Conservation (phyloP, 2,797 vertebrate species). For the Phalanger gymnotis region DNA sequence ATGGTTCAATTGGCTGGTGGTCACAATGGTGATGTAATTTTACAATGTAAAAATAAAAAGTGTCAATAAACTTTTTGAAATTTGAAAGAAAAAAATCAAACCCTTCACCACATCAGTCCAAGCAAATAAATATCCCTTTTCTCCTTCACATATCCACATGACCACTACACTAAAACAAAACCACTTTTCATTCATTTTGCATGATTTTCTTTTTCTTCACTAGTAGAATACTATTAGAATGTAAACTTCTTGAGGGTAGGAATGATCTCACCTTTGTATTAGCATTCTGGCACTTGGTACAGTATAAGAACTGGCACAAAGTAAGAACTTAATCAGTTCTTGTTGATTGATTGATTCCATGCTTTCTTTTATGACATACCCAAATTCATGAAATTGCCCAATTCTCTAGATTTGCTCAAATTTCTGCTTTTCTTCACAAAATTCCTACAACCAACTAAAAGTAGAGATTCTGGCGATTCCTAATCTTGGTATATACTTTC, state of each 20-base stretch:
- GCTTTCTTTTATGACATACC: too few relatives aligned
- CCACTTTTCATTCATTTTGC: rapidly evolving
- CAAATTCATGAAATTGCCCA: background rate
- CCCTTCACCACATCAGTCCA: background rate
- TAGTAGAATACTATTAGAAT: background rate
- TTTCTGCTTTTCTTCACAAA: background rate
- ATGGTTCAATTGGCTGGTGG: background rate
- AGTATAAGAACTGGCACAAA: background rate
- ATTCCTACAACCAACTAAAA: background rate
- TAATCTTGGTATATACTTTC: background rate
- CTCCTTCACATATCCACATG: rapidly evolving
- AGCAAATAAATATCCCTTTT: background rate
- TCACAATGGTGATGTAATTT: background rate
- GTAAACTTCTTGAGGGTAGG: background rate
- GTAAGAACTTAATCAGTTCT: background rate
- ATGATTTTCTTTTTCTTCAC: background rate
- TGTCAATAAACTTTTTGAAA: background rate
- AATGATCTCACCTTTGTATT: background rate
- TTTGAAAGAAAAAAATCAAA: background rate
- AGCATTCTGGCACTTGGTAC: background rate
- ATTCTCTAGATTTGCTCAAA: background rate
- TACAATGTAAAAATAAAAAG: background rate
- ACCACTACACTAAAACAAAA: rapidly evolving
- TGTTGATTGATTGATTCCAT: background rate
- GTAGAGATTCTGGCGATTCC: background rate